Percentiles rank a stretch among this genome's conserved stretches.
Evolutionary conservation across 1,140 invertebrate genomes (phyloP).

Genomic region (Drosophila takahashii): DNA sequence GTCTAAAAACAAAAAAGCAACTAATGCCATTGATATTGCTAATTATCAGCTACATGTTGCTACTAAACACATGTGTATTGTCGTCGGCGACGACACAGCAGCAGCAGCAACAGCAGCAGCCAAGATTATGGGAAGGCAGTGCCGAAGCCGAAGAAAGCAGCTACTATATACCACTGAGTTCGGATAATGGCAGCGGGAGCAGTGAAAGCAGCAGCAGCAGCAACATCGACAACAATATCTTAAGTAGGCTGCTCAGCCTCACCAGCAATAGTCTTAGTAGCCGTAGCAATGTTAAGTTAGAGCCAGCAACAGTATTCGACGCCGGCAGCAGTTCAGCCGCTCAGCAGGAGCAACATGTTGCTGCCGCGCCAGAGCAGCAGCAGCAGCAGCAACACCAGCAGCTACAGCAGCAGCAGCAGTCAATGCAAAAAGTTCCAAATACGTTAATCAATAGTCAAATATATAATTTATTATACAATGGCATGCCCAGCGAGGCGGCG

Average conservation of each 20-base stretch:
- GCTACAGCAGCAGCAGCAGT: constrained; percentile 47
- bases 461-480: constrained; percentile 79
- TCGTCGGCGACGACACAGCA: constrained; percentile 40
- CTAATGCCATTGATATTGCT: constrained; percentile 84
- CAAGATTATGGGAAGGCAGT: constrained; percentile 62
- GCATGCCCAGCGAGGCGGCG: constrained; percentile 48
- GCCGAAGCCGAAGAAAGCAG: constrained; percentile 69
- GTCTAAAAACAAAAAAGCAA: constrained; percentile 84
- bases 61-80: constrained; percentile 70
- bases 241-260: constrained; percentile 65
- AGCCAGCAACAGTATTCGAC: constrained; percentile 75
- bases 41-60: constrained; percentile 81
- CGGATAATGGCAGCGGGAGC: constrained; percentile 69
- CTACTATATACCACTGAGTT: constrained; percentile 70
- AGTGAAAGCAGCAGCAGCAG: constrained; percentile 52
- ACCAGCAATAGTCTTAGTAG: constrained; percentile 79
- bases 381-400: constrained; percentile 40
- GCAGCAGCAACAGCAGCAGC: constrained; percentile 42
- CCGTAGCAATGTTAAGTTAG: constrained; percentile 70
- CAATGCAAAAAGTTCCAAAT: constrained; percentile 83
- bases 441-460: constrained; percentile 83
- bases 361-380: constrained; percentile 38
- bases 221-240: constrained; percentile 67
- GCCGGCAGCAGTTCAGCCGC: constrained; percentile 54
- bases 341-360: constrained; percentile 45